Percentiles rank a stretch among this genome's conserved stretches.
Conservation (phyloP, 2,888 invertebrate species). For the Philereme transversata region DNA sequence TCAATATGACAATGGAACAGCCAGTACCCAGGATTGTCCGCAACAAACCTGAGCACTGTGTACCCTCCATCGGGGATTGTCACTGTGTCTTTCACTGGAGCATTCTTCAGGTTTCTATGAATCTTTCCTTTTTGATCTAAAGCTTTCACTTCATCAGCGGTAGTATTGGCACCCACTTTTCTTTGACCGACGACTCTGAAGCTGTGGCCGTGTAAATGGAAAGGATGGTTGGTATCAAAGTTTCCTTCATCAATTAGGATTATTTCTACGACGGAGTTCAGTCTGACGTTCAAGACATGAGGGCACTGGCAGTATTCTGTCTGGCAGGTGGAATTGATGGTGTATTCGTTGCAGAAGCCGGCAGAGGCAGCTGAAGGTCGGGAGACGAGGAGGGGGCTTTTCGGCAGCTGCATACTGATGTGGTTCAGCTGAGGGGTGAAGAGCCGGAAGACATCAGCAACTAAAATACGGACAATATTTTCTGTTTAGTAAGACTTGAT, state of each 20-base stretch:
- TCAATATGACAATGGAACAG: conserved; percentile 96
- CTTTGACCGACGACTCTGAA: conserved; percentile 93
- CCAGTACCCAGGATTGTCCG: conserved; percentile 95
- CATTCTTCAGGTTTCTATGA: conserved; percentile 87
- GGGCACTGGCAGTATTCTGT: conserved; percentile 92
- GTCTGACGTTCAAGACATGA: conserved; percentile 88
- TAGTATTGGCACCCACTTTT: conserved; percentile 86
- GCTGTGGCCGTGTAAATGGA: conserved; percentile 93
- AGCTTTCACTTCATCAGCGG: conserved; percentile 86
- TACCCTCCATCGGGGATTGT: conserved; percentile 96
- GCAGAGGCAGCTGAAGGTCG: conserved; percentile 80
- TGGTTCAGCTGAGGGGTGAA: conserved; percentile 95
- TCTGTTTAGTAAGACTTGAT: no score
- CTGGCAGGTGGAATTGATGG: conserved; percentile 86
- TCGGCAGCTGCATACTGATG: conserved; percentile 90
- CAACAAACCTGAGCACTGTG: conserved; percentile 92
- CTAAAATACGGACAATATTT: conserved; percentile 56
- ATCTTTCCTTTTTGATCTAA: conserved; percentile 88
- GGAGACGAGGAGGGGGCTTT: conserved; percentile 88
- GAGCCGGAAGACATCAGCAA: conserved; percentile 82
- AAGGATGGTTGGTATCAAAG: conserved; percentile 94
- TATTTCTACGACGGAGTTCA: conserved; percentile 91
- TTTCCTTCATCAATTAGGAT: conserved; percentile 93
- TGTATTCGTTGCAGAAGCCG: conserved; percentile 90
- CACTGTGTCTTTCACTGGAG: conserved; percentile 94